Base-by-base conservation (phyloP, 2,888 invertebrate species). In the Clostera curtula region DNA sequence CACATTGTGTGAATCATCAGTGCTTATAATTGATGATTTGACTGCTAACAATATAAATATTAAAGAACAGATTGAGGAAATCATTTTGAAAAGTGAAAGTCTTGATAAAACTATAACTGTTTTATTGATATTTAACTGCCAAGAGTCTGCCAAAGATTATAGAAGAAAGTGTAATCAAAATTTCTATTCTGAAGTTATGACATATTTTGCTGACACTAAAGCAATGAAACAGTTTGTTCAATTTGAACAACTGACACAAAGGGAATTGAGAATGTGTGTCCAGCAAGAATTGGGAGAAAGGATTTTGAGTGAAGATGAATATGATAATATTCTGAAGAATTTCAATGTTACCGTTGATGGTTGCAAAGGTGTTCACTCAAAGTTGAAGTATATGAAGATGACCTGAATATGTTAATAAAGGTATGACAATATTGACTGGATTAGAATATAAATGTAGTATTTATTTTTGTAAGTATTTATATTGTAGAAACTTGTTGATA, bases 341-440 rank as follows among this genome's bases (percentile, higher is more conserved):
- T 82, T 84, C 40, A 61, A 80, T 64, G 77, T 77, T 1, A 42
- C 59, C 2, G 28, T 56, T 20, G 76, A 83, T 59, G 83, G 84
- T 12, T 84, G 84, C 49, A 85, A 84, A 69, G 70, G 79, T 40
- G 82, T 84, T 14, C 55, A 77, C 36, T 64, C 59, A 28, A 84
- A 77, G 59, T 67, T 82, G 29, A 76, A 73, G 35, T 59, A 70
- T 39, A 44, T 76, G 41, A 67, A 56, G 46, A 39, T 15, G 5
- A 15, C 15, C 7, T 22, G 13, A 22, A 3, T 20, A 3, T n/a
- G n/a, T 50, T 29, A 27, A 40, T 16, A 61, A 28, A 60, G 54
- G 51, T 61, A 53, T 45, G 54, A 42, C 29, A 23, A 11, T 35
- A 24, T 22, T 27, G 15, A 24, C 15, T 11, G 8, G 24, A 5